Conservation (phyloP, 2,888 invertebrate genomes). For the Noctua janthina region DNA sequence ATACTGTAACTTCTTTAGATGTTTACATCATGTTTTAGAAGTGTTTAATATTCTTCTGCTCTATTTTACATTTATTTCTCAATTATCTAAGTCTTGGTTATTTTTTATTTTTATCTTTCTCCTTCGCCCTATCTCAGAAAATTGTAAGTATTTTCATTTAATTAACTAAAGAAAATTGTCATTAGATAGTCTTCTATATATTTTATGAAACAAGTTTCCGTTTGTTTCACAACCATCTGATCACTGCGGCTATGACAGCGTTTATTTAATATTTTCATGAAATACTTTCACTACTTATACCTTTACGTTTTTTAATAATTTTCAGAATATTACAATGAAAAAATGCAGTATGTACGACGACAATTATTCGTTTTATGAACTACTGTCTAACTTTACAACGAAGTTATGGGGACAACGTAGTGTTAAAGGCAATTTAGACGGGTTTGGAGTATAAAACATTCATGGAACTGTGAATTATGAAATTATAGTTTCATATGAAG, state of each 20-base stretch:
- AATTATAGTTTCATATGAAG: slow-evolving; percentile 12
- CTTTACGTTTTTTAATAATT: slow-evolving; percentile 30
- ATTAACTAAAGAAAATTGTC: slow-evolving; percentile 24
- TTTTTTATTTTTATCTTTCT: background rate
- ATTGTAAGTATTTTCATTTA: slow-evolving; percentile 19
- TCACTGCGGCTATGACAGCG: slow-evolving; percentile 20
- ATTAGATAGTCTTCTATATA: background rate
- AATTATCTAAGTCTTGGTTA: background rate
- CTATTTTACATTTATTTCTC: too few relatives aligned
- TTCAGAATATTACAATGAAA: slow-evolving; percentile 1
- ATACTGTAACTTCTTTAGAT: background rate
- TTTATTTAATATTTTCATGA: slow-evolving; percentile 21
- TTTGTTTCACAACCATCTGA: background rate
- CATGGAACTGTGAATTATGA: slow-evolving; percentile 24
- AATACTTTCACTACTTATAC: slow-evolving; percentile 9
- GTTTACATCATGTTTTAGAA: background rate
- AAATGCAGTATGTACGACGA: background rate
- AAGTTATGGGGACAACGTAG: slow-evolving; percentile 24
- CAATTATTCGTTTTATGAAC: slow-evolving; percentile 11
- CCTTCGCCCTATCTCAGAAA: background rate
- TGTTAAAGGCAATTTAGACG: slow-evolving; percentile 20
- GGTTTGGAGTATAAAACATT: slow-evolving; percentile 25
- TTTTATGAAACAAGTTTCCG: background rate
- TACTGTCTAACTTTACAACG: background rate
- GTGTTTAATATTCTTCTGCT: background rate